A percentile compares a stretch with the other conserved stretches of the same genome.
Evolutionary conservation across 2,113 vertebrate genomes (phyloP).

Genomic region (Thermophis baileyi): DNA sequence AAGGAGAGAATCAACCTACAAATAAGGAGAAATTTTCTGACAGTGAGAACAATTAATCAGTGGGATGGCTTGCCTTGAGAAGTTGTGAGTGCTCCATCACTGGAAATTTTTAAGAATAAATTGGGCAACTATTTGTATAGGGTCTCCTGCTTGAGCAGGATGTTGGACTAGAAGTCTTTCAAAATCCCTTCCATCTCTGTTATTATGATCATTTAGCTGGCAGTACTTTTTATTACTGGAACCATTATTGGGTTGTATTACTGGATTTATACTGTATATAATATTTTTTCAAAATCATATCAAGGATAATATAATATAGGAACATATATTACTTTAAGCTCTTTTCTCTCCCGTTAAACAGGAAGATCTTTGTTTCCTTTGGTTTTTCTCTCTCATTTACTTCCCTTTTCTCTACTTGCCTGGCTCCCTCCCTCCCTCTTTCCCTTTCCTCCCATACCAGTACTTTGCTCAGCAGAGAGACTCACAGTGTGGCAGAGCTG

Average conservation of each 20-base stretch:
- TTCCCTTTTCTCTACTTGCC: not conserved
- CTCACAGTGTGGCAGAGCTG: not conserved
- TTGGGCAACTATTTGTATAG: not conserved
- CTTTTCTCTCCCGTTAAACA: not conserved
- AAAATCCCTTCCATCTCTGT: not conserved
- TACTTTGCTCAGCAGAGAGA: not conserved
- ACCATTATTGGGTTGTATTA: not conserved
- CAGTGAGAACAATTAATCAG: too few species aligned
- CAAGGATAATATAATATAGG: not conserved
- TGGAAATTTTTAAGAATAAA: too few species aligned
- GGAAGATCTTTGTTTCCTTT: not conserved
- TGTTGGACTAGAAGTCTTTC: not conserved
- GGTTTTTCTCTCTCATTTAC: not conserved
- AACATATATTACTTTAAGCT: not conserved
- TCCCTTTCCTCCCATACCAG: not conserved
- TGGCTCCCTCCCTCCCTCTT: not conserved
- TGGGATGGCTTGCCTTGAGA: too few species aligned
- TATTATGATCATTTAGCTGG: not conserved
- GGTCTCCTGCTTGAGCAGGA: not conserved
- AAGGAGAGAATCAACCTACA: too few species aligned
- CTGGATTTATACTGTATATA: not conserved
- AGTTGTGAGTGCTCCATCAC: too few species aligned
- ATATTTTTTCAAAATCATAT: not conserved
- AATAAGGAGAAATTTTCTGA: too few species aligned
- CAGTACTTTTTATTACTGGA: not conserved